Conservation (phyloP, 1,140 invertebrate species). For the Trachymyrmex septentrionalis region DNA sequence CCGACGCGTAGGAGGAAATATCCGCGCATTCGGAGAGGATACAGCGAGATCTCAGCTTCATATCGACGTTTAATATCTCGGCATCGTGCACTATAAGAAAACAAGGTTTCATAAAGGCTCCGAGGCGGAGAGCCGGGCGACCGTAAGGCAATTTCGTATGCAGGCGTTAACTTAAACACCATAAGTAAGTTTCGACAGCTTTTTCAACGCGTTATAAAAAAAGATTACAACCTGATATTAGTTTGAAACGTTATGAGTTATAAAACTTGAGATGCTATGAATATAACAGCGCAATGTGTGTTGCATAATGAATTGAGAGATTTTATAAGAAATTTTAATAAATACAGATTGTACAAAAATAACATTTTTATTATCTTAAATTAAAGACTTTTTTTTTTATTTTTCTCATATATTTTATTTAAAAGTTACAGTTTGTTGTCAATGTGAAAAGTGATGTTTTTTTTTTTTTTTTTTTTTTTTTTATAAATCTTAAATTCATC, state of each 20-base stretch:
- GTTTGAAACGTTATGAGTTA: constrained; percentile 22
- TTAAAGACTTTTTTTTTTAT: not conserved
- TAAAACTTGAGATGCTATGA: constrained; percentile 27
- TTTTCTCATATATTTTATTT: not conserved
- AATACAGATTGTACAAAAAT: not conserved
- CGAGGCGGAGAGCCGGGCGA: not conserved
- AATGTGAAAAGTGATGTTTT: not conserved
- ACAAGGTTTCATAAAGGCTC: constrained; percentile 49
- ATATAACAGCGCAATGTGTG: not conserved
- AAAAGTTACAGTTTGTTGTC: not conserved
- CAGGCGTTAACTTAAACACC: constrained; percentile 48
- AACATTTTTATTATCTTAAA: not conserved
- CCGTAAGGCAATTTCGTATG: constrained; percentile 38
- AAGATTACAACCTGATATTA: constrained; percentile 25
- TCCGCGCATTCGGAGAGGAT: constrained; percentile 22
- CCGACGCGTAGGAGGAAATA: constrained; percentile 45
- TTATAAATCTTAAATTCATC: not conserved
- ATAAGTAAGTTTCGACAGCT: constrained; percentile 56
- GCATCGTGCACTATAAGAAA: constrained; percentile 50
- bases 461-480: too few relatives aligned
- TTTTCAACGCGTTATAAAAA: constrained; percentile 47
- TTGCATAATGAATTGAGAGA: not conserved
- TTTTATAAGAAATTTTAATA: not conserved
- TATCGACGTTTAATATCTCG: constrained; percentile 54
- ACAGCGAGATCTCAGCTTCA: constrained; percentile 27